Percentiles rank a stretch among this genome's conserved stretches.
Conservation (phyloP, 2,888 invertebrate species). For the Ectemnius lituratus region DNA sequence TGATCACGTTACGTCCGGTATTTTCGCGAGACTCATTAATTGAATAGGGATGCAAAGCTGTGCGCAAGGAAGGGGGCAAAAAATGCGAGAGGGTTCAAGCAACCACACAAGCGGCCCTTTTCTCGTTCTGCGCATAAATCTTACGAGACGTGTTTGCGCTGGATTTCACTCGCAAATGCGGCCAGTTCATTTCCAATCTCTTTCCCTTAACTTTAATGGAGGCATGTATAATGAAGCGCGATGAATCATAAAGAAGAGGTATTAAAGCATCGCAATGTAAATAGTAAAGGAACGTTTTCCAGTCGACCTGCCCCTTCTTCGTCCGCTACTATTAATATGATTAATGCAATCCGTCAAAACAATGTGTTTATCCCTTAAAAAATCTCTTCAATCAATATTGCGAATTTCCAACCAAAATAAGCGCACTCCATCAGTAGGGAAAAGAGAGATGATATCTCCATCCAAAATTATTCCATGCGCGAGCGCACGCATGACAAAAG, state of each 20-base stretch:
- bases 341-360: conserved; percentile 51
- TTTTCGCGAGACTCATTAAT: conserved; percentile 23
- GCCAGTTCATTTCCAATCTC: conserved; percentile 32
- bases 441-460: conserved; percentile 26
- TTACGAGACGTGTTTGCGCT: conserved; percentile 29
- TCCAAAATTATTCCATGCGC: neutral
- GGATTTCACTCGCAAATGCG: conserved; percentile 39
- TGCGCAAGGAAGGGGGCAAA: neutral
- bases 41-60: conserved; percentile 8
- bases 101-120: neutral
- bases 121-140: conserved; percentile 45
- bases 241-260: conserved; percentile 51
- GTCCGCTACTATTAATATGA: conserved; percentile 26
- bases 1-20: conserved; percentile 26
- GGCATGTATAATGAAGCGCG: conserved; percentile 55
- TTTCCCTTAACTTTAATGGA: conserved; percentile 49
- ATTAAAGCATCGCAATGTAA: conserved; percentile 38
- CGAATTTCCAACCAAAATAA: conserved; percentile 45
- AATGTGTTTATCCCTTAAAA: conserved; percentile 53
- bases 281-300: conserved; percentile 53
- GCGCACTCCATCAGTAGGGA: conserved; percentile 40
- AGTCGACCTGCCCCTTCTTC: conserved; percentile 17
- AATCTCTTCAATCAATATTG: conserved; percentile 58
- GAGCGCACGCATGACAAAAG: conserved; percentile 18
- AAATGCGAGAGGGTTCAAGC: neutral